Conservation (phyloP, 1,140 invertebrate species). For the Colletes latitarsis region DNA sequence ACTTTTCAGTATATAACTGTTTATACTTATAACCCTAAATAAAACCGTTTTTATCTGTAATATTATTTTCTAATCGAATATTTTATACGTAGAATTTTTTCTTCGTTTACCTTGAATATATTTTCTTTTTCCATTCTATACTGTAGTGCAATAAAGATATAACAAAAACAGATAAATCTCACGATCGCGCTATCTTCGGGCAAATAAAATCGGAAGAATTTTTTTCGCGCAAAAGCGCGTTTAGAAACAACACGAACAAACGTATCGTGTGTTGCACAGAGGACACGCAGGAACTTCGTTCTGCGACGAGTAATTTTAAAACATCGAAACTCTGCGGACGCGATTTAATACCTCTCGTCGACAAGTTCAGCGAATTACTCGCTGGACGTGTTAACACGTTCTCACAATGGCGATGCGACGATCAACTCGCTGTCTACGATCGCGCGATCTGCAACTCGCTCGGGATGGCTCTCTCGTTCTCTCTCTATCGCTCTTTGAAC, state of each 20-base stretch:
- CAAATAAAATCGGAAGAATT: neutral
- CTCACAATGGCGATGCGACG: slow-evolving; percentile 10
- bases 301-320: slow-evolving; percentile 46
- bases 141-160: no score
- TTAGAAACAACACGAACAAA: slow-evolving; percentile 2
- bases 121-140: no score
- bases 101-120: no score
- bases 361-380: slow-evolving; percentile 29
- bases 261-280: neutral
- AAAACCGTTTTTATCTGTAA: no score
- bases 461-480: no score
- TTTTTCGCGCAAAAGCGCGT: neutral
- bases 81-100: no score
- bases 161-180: no score
- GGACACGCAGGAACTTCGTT: slow-evolving; percentile 22
- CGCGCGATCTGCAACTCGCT: no score
- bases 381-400: slow-evolving; percentile 32
- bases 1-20: neutral
- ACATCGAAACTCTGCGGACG: slow-evolving; percentile 50
- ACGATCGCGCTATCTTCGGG: neutral
- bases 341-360: slow-evolving; percentile 45
- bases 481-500: no score
- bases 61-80: no score
- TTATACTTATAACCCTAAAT: no score
- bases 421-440: neutral